Base-by-base conservation (phyloP, 2,888 invertebrate genomes). In the Stictocephala bisonia region DNA sequence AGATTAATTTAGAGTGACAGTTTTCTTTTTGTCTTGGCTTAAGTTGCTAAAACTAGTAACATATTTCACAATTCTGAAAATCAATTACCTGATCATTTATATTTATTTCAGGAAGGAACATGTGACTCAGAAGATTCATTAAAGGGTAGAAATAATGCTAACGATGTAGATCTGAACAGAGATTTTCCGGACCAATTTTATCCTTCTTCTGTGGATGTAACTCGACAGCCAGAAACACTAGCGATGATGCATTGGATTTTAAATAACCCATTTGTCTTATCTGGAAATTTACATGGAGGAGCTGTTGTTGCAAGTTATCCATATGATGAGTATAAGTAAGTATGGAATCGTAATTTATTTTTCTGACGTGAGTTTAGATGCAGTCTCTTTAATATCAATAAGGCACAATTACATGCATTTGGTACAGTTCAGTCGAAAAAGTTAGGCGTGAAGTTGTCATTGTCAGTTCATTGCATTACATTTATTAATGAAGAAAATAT, bases 301-400 rank as follows among this genome's bases (percentile, higher is more conserved):
- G 96, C 98, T 35, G 88, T 99, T 0, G 99, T 99, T 1, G 98
- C 97, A 67, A 99, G 98, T 84, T 99, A 98, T 85, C 99, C 99
- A 0, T 99, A 89, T 82, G 98, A 97, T 84, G 92, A 95, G 83
- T 91, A 77, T 7, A 87, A 87, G 93, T 93, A 85, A 85, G 84
- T 83, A 48, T 74, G 18, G 11, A 31, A 6, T 9, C 11, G 6
- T 31, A 6, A 31, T 11, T 31, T 31, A 9, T 31, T 31, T 31
- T 11, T n/a, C n/a, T n/a, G n/a, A n/a, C n/a, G n/a, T n/a, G n/a
- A n/a, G n/a, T n/a, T n/a, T n/a, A n/a, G n/a, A n/a, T n/a, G n/a
- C n/a, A n/a, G n/a, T n/a, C n/a, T n/a, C n/a, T n/a, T n/a, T n/a
- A n/a, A n/a, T n/a, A n/a, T n/a, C n/a, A n/a, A n/a, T n/a, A n/a